These are phyloP conservation scores for Operophtera brumata DNA, from an alignment of 2,888 invertebrate species.

Conservation along the genomic window DNA sequence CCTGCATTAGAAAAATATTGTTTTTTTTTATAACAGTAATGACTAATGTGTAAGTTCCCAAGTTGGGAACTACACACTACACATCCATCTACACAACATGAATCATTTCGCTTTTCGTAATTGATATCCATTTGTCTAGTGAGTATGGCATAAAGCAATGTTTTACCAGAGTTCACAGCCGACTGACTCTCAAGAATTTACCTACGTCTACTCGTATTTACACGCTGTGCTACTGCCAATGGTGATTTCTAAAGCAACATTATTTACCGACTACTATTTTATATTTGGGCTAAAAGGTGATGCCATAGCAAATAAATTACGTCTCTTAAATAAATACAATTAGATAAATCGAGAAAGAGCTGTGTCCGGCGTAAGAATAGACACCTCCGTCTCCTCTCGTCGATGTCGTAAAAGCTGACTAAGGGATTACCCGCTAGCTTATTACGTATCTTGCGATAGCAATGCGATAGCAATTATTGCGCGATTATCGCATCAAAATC, in stretches of 20 bases:
- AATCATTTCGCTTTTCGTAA: not conserved
- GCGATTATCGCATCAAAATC: too few relatives aligned
- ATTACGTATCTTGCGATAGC: too few relatives aligned
- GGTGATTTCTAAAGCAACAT: constrained; percentile 1
- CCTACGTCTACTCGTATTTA: constrained; percentile 1
- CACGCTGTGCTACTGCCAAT: not conserved
- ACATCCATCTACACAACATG: too few relatives aligned
- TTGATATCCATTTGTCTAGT: constrained; percentile 10
- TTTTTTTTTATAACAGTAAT: too few relatives aligned
- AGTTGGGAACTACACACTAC: too few relatives aligned
- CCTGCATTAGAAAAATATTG: too few relatives aligned
- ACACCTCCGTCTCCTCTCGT: too few relatives aligned
- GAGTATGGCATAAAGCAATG: constrained; percentile 8
- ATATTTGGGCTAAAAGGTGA: constrained; percentile 1
- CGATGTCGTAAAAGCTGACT: too few relatives aligned
- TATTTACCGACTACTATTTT: constrained; percentile 2
- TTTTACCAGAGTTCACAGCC: constrained; percentile 14
- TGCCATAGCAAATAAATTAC: constrained; percentile 6
- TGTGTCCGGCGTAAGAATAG: not conserved
- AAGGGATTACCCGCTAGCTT: too few relatives aligned
- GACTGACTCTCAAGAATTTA: constrained; percentile 25
- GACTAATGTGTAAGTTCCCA: too few relatives aligned
- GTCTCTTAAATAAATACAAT: not conserved
- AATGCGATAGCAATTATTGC: too few relatives aligned
- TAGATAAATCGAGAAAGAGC: not conserved